These are phyloP conservation scores for Synaphobranchus kaupii DNA, from an alignment of 2,797 vertebrate species.

Conservation along the genomic window DNA sequence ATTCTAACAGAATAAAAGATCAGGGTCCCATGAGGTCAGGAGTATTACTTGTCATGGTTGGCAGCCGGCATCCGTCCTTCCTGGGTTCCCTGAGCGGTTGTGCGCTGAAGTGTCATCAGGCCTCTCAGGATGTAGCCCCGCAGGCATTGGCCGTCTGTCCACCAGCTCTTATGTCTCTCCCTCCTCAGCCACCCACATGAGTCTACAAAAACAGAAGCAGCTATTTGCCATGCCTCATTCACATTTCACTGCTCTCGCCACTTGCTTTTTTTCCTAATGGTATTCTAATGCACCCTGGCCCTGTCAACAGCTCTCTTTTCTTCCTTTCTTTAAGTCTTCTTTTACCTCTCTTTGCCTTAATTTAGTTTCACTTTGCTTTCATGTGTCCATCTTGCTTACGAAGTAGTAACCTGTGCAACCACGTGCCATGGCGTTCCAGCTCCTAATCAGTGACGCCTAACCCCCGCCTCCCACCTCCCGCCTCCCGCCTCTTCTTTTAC, in stretches of 20 bases:
- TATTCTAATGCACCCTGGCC: neutral
- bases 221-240: neutral
- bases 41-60: neutral
- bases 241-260: neutral
- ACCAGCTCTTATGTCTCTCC: neutral
- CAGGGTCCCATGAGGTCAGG: neutral
- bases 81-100: neutral
- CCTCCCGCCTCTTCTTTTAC: neutral
- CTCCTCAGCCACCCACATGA: neutral
- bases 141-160: neutral
- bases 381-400: constrained; percentile 13
- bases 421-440: neutral
- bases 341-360: neutral
- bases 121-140: neutral
- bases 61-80: neutral
- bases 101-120: neutral
- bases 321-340: neutral
- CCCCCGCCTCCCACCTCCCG: neutral
- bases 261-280: neutral
- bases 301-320: neutral
- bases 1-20: constrained; percentile 1
- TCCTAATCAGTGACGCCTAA: neutral
- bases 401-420: neutral
- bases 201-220: neutral
- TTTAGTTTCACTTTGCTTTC: constrained; percentile 1